Percentiles rank a stretch among this genome's conserved stretches.
phyloP scores from a whole-genome alignment of 2,888 invertebrate species.

The Mamestra brassicae region DNA sequence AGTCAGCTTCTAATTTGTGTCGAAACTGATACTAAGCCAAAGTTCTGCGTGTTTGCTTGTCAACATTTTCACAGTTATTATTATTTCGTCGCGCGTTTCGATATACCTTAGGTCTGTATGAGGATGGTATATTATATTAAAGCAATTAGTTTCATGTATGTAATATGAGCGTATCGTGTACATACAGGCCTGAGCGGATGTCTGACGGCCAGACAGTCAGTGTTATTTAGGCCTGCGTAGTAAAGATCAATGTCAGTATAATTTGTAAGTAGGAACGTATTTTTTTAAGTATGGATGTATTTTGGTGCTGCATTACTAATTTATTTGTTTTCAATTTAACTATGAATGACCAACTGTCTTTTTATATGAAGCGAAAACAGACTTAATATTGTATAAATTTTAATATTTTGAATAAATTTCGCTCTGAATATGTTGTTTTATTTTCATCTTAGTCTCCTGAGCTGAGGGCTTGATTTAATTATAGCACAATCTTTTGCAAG shows the following conservation, averaged over 20 bases:
- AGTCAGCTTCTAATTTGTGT: conserved; percentile 37
- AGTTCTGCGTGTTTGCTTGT: conserved; percentile 35
- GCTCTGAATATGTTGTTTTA: conserved; percentile 80
- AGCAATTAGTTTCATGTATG: conserved; percentile 7
- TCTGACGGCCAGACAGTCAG: conserved; percentile 37
- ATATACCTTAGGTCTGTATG: conserved; percentile 35
- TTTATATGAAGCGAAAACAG: conserved; percentile 86
- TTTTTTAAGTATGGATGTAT: conserved; percentile 83
- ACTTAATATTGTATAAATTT: conserved; percentile 87
- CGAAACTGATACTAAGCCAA: conserved; percentile 3
- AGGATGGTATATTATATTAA: neutral
- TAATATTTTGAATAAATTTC: conserved; percentile 88
- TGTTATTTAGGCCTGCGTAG: conserved; percentile 38
- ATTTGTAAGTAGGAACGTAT: conserved; percentile 76
- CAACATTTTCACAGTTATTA: conserved; percentile 32
- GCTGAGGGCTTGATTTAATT: no score
- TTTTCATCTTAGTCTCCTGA: conserved; percentile 61
- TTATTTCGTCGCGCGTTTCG: conserved; percentile 23
- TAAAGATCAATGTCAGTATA: conserved; percentile 67
- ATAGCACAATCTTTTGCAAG: neutral
- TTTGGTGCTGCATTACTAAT: conserved; percentile 90
- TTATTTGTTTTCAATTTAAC: conserved; percentile 87
- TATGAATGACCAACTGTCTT: conserved; percentile 82
- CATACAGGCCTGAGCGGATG: conserved; percentile 22
- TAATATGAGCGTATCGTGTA: conserved; percentile 4